A percentile compares a stretch with the other conserved stretches of the same genome.
Evolutionary conservation across 2,797 vertebrate genomes (phyloP).

Genomic region (Chromobotia macracanthus): DNA sequence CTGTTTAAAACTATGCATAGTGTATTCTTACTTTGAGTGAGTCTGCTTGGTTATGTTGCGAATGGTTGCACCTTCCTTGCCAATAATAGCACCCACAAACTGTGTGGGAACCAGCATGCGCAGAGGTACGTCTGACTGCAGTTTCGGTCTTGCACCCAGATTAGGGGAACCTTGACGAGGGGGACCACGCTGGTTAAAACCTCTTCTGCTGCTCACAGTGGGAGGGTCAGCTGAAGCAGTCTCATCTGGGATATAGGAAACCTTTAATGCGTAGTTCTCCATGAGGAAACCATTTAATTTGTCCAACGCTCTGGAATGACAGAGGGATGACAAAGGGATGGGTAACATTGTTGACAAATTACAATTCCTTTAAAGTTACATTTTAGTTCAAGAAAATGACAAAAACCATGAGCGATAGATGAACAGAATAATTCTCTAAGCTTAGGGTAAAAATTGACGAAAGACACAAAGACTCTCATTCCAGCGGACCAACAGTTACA

Average conservation of each 20-base stretch:
- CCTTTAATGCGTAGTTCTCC: slow-evolving; percentile 94
- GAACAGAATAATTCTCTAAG: background rate
- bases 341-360: background rate
- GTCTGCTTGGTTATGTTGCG: slow-evolving; percentile 98
- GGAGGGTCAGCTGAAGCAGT: slow-evolving; percentile 79
- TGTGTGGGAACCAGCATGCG: slow-evolving; percentile 95
- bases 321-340: background rate
- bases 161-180: slow-evolving; percentile 88
- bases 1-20: background rate
- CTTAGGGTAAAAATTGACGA: no score
- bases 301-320: slow-evolving; percentile 92
- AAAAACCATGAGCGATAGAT: background rate
- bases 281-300: slow-evolving; percentile 96
- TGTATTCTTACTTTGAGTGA: slow-evolving; percentile 89
- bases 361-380: background rate
- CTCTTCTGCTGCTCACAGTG: slow-evolving; percentile 82
- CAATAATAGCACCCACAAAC: slow-evolving; percentile 97
- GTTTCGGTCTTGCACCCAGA: slow-evolving; percentile 84
- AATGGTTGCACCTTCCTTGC: slow-evolving; percentile 97
- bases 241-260: slow-evolving; percentile 96
- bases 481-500: no score
- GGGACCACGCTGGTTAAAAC: slow-evolving; percentile 84
- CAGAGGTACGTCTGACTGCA: slow-evolving; percentile 91
- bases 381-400: background rate
- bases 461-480: no score